Conservation (phyloP, 1,140 invertebrate genomes). For the Fopius arisanus region DNA sequence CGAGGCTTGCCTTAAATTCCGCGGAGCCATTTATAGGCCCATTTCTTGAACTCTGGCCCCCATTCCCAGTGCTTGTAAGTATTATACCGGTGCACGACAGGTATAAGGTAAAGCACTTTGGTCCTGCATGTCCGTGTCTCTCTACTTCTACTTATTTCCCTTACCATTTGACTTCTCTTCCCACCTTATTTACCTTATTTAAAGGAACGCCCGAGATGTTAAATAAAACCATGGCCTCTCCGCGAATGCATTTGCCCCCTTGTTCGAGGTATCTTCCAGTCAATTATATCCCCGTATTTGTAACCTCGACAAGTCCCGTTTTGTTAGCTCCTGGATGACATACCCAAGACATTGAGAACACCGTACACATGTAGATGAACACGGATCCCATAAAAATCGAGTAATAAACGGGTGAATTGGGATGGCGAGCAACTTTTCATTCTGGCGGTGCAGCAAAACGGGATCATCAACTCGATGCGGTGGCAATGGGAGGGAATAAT, state of each 20-base stretch:
- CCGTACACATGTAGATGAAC: not conserved
- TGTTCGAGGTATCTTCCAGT: slow-evolving; percentile 3
- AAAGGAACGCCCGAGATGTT: not conserved
- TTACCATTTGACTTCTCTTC: not conserved
- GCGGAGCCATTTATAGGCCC: slow-evolving; percentile 29
- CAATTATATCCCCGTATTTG: slow-evolving; percentile 8
- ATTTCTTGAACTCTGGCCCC: slow-evolving; percentile 23
- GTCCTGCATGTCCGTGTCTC: slow-evolving; percentile 25
- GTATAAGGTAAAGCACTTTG: slow-evolving; percentile 50
- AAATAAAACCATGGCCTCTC: slow-evolving; percentile 9
- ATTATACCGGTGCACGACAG: slow-evolving; percentile 38
- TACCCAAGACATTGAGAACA: not conserved
- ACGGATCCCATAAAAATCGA: not conserved
- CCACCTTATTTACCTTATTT: slow-evolving; percentile 3
- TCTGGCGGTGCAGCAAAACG: not conserved
- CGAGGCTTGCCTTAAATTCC: slow-evolving; percentile 20
- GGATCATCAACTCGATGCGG: not conserved
- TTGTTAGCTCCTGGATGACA: slow-evolving; percentile 4
- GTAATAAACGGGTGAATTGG: not conserved
- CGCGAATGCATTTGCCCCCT: not conserved
- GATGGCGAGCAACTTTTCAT: not conserved
- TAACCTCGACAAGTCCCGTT: not conserved
- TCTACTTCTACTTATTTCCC: slow-evolving; percentile 6
- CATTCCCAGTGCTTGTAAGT: slow-evolving; percentile 22
- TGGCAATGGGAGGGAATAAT: not conserved